These are phyloP conservation scores for Agriotes lineatus DNA, from an alignment of 2,888 invertebrate genomes.

Conservation along the genomic window DNA sequence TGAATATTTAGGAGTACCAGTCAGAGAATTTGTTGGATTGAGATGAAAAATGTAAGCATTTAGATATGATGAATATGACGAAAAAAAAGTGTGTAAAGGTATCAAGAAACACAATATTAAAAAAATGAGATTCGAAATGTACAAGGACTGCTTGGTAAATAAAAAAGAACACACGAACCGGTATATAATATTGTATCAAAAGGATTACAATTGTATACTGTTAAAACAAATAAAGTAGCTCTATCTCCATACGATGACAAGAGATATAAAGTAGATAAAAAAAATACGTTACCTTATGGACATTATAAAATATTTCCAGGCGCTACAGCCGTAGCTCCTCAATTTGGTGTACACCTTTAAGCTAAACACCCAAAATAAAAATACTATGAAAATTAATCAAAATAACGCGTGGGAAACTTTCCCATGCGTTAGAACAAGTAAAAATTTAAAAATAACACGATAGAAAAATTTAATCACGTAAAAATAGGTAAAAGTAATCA, in stretches of 20 bases:
- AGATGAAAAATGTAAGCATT: background rate
- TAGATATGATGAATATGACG: too few relatives aligned
- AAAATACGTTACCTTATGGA: conserved; percentile 11
- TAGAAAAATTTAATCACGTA: background rate
- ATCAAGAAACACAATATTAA: too few relatives aligned
- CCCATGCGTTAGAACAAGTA: background rate
- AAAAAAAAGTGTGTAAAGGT: too few relatives aligned
- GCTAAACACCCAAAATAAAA: conserved; percentile 5
- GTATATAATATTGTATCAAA: conserved; percentile 6
- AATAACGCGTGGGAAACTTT: too few relatives aligned
- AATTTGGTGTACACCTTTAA: conserved; percentile 4
- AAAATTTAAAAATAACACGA: conserved; percentile 9
- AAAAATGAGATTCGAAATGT: too few relatives aligned
- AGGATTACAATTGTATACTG: conserved; percentile 2
- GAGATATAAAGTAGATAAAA: conserved; percentile 3
- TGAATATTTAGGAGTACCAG: background rate
- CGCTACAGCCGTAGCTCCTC: conserved; percentile 4
- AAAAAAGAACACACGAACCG: background rate
- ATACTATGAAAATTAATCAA: conserved; percentile 5
- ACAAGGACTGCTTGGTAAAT: too few relatives aligned
- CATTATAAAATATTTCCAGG: conserved; percentile 8
- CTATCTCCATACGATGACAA: background rate
- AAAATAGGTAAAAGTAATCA: background rate
- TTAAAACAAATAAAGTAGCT: background rate
- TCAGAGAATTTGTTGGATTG: background rate